Evolutionary conservation across 2,888 invertebrate genomes (phyloP).

Genomic region (Thera obeliscata): DNA sequence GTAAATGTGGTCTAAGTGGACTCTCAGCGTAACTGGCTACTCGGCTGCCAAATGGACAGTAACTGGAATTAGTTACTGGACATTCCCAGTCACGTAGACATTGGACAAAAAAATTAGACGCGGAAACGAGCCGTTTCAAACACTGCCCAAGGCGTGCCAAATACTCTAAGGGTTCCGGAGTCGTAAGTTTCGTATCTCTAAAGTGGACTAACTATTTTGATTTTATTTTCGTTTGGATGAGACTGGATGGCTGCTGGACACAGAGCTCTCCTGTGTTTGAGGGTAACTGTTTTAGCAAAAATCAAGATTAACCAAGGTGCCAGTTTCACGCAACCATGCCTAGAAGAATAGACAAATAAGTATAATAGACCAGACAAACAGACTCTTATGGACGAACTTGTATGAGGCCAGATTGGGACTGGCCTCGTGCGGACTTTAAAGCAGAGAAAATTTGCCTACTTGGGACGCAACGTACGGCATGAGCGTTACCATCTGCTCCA

Average conservation of each 20-base stretch:
- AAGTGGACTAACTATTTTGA: background rate
- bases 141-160: slow-evolving; percentile 5
- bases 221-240: no score
- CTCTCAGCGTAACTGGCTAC: slow-evolving; percentile 50
- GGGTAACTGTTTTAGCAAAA: no score
- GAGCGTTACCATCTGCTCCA: no score
- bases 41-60: slow-evolving; percentile 55
- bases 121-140: slow-evolving; percentile 23
- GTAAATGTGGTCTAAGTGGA: slow-evolving; percentile 43
- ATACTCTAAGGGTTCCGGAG: background rate
- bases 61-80: slow-evolving; percentile 44
- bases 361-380: background rate
- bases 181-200: background rate
- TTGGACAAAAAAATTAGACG: slow-evolving; percentile 27
- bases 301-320: no score
- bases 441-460: no score
- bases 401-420: no score
- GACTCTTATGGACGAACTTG: background rate
- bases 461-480: no score
- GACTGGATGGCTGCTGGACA: no score
- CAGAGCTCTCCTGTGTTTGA: no score
- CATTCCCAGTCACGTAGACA: slow-evolving; percentile 40
- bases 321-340: no score
- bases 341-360: no score
- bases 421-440: no score